phyloP scores from a whole-genome alignment of 2,888 invertebrate species.

The Cryptocheilus praepositus region DNA sequence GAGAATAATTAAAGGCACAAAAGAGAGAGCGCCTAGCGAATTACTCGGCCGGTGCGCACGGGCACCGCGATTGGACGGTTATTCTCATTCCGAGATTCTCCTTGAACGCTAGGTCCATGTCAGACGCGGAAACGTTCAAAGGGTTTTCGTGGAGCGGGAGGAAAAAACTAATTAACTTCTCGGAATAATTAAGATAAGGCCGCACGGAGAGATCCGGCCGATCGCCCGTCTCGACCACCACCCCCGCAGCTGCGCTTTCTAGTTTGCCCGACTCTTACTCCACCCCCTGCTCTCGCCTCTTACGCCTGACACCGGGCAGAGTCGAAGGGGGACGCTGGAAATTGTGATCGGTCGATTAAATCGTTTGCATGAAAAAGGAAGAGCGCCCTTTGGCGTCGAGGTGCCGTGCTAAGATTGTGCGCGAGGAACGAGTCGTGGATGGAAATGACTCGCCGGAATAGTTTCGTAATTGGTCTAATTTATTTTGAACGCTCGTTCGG shows the following conservation, averaged over 20 bases:
- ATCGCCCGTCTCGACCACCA: conserved; percentile 55
- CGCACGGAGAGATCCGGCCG: conserved; percentile 63
- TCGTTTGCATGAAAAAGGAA: conserved; percentile 50
- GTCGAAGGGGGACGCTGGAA: conserved; percentile 19
- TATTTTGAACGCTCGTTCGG: too few species aligned
- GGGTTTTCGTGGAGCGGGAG: conserved; percentile 58
- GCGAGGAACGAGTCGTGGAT: background rate
- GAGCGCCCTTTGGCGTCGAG: background rate
- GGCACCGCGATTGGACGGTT: conserved; percentile 59
- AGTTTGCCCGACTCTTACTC: conserved; percentile 1
- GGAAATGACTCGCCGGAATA: background rate
- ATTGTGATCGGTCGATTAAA: conserved; percentile 64
- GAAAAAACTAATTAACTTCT: conserved; percentile 73
- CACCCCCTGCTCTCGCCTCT: too few species aligned
- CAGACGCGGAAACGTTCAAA: conserved; percentile 64
- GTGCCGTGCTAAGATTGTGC: too few species aligned
- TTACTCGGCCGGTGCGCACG: conserved; percentile 53
- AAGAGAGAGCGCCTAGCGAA: conserved; percentile 60
- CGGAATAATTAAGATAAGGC: conserved; percentile 72
- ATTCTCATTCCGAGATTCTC: conserved; percentile 62
- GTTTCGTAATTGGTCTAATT: too few species aligned
- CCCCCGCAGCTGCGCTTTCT: conserved; percentile 7
- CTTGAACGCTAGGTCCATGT: conserved; percentile 61
- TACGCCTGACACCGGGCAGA: background rate
- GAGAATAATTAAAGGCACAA: conserved; percentile 61